Conservation (phyloP, 1,140 invertebrate species). For the Helicoverpa armigera region DNA sequence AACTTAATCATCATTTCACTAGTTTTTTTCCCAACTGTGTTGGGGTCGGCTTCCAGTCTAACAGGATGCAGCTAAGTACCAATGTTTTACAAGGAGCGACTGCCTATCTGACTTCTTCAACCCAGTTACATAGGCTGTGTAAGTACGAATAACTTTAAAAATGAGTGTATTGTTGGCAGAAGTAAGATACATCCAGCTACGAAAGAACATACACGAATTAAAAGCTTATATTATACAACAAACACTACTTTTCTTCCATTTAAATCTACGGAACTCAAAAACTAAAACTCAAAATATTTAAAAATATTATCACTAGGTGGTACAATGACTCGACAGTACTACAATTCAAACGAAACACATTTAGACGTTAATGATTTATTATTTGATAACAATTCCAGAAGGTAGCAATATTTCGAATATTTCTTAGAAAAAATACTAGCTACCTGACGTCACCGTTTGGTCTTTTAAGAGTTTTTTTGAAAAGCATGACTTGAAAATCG, state of each 20-base stretch:
- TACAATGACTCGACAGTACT: constrained; percentile 40
- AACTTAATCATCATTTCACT: too few relatives aligned
- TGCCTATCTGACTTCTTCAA: too few relatives aligned
- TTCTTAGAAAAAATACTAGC: constrained; percentile 15
- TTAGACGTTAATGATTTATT: constrained; percentile 48
- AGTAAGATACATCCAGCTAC: neutral
- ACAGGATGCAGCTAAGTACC: too few relatives aligned
- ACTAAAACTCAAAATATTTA: neutral
- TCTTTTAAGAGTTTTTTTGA: too few relatives aligned
- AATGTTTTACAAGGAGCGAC: too few relatives aligned
- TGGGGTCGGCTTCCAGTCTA: too few relatives aligned
- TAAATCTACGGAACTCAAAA: constrained; percentile 28
- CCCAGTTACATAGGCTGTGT: too few relatives aligned
- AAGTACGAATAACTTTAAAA: too few relatives aligned
- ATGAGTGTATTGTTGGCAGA: too few relatives aligned
- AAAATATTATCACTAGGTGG: constrained; percentile 30
- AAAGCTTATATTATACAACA: neutral
- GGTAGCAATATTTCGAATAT: constrained; percentile 28
- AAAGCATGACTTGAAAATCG: too few relatives aligned
- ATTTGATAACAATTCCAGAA: constrained; percentile 22
- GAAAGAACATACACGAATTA: too few relatives aligned
- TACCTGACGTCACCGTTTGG: constrained; percentile 2
- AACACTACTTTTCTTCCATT: neutral
- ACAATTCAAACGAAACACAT: constrained; percentile 21
- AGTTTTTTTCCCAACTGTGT: too few relatives aligned